Conservation (phyloP, 2,888 invertebrate species). For the Taenaris catops region DNA sequence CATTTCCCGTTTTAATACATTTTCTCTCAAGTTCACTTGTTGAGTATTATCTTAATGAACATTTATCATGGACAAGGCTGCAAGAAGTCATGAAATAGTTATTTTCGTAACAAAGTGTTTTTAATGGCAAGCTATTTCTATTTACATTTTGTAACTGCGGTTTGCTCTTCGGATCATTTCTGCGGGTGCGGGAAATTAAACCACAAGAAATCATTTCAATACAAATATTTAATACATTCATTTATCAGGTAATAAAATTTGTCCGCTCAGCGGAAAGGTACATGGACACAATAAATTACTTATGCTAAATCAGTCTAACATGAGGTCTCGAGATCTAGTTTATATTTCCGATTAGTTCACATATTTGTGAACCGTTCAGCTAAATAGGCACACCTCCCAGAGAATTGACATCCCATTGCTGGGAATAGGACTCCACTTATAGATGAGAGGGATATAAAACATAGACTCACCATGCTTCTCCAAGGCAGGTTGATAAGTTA, state of each 20-base stretch:
- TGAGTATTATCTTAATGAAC: too few relatives aligned
- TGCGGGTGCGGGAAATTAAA: slow-evolving; percentile 41
- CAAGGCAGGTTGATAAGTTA: too few relatives aligned
- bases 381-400: slow-evolving; percentile 82
- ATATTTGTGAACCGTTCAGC: too few relatives aligned
- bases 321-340: too few relatives aligned
- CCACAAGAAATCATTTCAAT: slow-evolving; percentile 48
- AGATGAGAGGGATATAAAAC: slow-evolving; percentile 82
- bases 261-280: slow-evolving; percentile 78
- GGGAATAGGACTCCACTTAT: too few relatives aligned
- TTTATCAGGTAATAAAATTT: slow-evolving; percentile 68
- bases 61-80: slow-evolving; percentile 38
- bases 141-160: slow-evolving; percentile 21
- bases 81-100: slow-evolving; percentile 31
- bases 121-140: slow-evolving; percentile 30
- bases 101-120: slow-evolving; percentile 27
- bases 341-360: too few relatives aligned
- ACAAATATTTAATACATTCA: slow-evolving; percentile 54
- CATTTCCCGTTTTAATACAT: too few relatives aligned
- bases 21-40: too few relatives aligned
- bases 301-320: slow-evolving; percentile 77
- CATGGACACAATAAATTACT: slow-evolving; percentile 75
- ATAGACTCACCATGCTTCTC: too few relatives aligned
- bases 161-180: slow-evolving; percentile 22
- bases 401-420: slow-evolving; percentile 82